phyloP scores from a whole-genome alignment of 1,140 invertebrate genomes.

The Mylabris phalerata region DNA sequence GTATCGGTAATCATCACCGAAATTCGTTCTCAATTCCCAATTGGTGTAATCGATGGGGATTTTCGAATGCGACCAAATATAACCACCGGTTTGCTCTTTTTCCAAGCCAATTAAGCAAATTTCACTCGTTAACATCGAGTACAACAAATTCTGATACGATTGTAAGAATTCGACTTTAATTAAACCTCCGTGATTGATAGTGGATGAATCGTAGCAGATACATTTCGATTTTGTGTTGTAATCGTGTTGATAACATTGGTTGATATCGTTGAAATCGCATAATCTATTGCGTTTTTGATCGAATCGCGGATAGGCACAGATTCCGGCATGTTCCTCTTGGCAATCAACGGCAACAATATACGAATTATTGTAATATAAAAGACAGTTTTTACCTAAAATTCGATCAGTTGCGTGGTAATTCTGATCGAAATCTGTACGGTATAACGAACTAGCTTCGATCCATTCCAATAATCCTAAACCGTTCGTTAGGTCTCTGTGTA shows the following conservation, averaged over 20 bases:
- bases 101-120: not conserved
- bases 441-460: not conserved
- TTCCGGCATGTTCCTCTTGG: not conserved
- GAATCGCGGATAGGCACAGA: constrained; percentile 2
- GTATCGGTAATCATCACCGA: constrained; percentile 1
- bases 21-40: constrained; percentile 9
- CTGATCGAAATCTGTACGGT: not conserved
- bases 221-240: not conserved
- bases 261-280: not conserved
- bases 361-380: not conserved
- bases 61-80: constrained; percentile 10
- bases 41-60: constrained; percentile 6
- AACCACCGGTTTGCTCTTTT: not conserved
- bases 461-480: constrained; percentile 4
- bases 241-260: not conserved
- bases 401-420: not conserved
- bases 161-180: constrained; percentile 4
- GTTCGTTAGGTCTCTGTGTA: not conserved
- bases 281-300: not conserved
- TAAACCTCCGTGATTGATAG: not conserved
- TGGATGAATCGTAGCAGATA: not conserved
- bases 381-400: constrained; percentile 3
- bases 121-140: not conserved
- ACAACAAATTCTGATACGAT: constrained; percentile 5
- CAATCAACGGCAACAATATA: not conserved